Base-by-base conservation (phyloP, 2,888 invertebrate genomes). In the Lycophotia porphyrea region DNA sequence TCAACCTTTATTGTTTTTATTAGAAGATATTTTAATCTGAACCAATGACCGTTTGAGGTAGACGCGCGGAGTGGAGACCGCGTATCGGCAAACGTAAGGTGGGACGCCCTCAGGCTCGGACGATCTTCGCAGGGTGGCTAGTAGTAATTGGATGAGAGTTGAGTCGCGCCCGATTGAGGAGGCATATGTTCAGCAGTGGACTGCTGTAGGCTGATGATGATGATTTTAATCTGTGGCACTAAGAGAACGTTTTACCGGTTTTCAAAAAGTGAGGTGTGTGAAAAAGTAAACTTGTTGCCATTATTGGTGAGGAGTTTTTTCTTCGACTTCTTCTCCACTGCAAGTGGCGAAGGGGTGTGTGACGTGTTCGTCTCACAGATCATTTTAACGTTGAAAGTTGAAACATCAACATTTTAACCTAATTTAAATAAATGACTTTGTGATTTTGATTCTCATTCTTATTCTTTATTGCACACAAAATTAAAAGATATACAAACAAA, bases 1-100 rank as follows among this genome's bases (percentile, higher is more conserved):
- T 82, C 82, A 79, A 71, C 52, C 34, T 72, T 84, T 68, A 76
- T 84, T 76, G 77, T 65, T 65, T 66, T 44, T 36, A n/a, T 74
- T 58, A 58, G 21, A 58, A 27, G 27, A 27, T 55, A 27, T 55
- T 72, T 52, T 42, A 15, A 31, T 39, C 27, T 66, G 39, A 34
- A 34, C 34, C 34, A 34, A 34, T 34, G 34, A 34, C 34, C 34
- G 34, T 34, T 34, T n/a, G n/a, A 34, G 34, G 34, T 34, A 34
- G 5, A 34, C 34, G 34, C 5, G 34, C 5, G 2, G 34, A 34
- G 34, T 34, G 34, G 3, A 34, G 34, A 34, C 34, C 34, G 34
- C 34, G 34, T 4, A 34, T 34, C 34, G 34, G 34, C 34, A 34
- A 34, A 34, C 34, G 34, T 34, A 34, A 34, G 34, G 34, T 34